These are phyloP conservation scores for Rhinogobius similis DNA, from an alignment of 2,113 vertebrate species.

Conservation along the genomic window DNA sequence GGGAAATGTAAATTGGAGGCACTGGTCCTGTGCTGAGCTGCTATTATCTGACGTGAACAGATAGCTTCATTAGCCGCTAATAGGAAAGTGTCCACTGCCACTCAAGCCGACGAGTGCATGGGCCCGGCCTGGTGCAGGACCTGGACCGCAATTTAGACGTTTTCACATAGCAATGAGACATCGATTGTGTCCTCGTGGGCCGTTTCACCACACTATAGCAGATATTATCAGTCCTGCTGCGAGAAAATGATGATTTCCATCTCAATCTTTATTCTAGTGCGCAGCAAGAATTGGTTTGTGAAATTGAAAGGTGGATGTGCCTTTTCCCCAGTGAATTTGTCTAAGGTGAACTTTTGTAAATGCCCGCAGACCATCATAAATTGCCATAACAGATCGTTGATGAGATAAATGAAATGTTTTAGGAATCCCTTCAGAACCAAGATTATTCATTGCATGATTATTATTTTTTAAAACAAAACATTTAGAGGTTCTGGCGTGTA, in stretches of 20 bases:
- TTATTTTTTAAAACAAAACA: too few species aligned
- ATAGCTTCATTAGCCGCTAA: slow-evolving; percentile 81
- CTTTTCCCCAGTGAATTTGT: slow-evolving; percentile 6
- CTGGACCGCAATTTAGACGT: slow-evolving; percentile 51
- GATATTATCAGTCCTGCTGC: slow-evolving; percentile 31
- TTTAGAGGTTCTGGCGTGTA: too few species aligned
- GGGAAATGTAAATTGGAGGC: slow-evolving; percentile 83
- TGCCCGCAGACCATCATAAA: too few species aligned
- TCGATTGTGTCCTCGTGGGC: background rate
- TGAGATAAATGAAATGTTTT: too few species aligned
- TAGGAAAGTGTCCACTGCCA: slow-evolving; percentile 73
- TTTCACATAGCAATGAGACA: slow-evolving; percentile 41
- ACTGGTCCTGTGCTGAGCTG: slow-evolving; percentile 76
- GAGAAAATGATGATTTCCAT: slow-evolving; percentile 30
- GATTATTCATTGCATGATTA: too few species aligned
- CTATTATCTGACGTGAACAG: slow-evolving; percentile 82
- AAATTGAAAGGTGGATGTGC: slow-evolving; percentile 11
- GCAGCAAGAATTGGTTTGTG: slow-evolving; percentile 28
- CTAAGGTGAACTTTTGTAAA: too few species aligned
- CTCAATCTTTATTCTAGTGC: slow-evolving; percentile 27
- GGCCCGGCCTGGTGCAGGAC: slow-evolving; percentile 39
- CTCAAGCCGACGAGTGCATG: slow-evolving; percentile 55
- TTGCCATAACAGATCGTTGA: too few species aligned
- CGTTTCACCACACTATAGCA: slow-evolving; percentile 7
- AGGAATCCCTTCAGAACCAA: too few species aligned